A percentile compares a stretch with the other conserved stretches of the same genome.
Conservation (phyloP, 2,888 invertebrate genomes). For the Ypsolopha scabrella region DNA sequence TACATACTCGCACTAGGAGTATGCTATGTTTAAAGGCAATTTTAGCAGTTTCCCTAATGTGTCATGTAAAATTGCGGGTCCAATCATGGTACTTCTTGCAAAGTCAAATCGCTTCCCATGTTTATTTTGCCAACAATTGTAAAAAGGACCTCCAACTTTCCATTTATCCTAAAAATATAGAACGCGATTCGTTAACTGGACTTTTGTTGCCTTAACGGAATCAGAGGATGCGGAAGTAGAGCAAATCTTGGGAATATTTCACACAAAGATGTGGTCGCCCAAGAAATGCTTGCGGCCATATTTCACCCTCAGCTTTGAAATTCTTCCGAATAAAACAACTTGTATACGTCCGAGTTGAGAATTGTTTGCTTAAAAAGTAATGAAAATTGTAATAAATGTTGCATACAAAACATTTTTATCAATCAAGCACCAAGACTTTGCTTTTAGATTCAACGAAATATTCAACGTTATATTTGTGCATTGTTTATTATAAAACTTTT, state of each 20-base stretch:
- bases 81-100: too few relatives aligned
- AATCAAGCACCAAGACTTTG: neutral
- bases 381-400: neutral
- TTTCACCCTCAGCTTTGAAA: constrained; percentile 24
- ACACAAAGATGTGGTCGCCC: constrained; percentile 8
- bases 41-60: too few relatives aligned
- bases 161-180: constrained; percentile 1
- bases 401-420: neutral
- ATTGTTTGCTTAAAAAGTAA: neutral
- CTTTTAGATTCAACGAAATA: neutral
- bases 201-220: neutral
- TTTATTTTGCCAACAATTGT: too few relatives aligned
- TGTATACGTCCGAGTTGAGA: neutral
- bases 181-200: neutral
- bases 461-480: neutral
- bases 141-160: neutral
- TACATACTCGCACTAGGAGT: too few relatives aligned
- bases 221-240: constrained; percentile 1
- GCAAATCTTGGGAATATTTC: neutral
- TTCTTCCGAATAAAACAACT: constrained; percentile 11
- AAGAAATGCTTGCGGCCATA: constrained; percentile 18
- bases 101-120: too few relatives aligned
- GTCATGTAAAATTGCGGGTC: too few relatives aligned
- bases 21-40: too few relatives aligned
- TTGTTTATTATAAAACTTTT: neutral